A percentile compares a stretch with the other conserved stretches of the same genome.
Evolutionary conservation across 2,888 invertebrate genomes (phyloP).

Genomic region (Bursaphelenchus okinawaensis): DNA sequence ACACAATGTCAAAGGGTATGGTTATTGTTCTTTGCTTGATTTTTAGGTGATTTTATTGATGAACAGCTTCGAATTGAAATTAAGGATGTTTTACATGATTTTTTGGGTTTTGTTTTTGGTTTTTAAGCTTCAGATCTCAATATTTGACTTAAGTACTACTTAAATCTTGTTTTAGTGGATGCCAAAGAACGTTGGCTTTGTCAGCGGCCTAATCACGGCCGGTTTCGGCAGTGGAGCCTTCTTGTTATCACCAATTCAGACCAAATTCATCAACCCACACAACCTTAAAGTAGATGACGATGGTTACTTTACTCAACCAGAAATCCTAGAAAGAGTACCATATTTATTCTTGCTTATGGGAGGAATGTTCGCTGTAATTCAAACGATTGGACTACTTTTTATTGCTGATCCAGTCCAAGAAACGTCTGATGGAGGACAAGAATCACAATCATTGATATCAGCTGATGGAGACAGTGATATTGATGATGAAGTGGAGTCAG

Average conservation of each 20-base stretch:
- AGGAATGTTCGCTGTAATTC: conserved; percentile 38
- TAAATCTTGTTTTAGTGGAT: conserved; percentile 43
- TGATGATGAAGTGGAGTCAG: neutral
- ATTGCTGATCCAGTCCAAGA: conserved; percentile 30
- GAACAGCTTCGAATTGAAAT: neutral
- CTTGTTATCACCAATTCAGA: conserved; percentile 58
- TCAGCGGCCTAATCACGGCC: conserved; percentile 59
- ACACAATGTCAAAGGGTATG: conserved; percentile 49
- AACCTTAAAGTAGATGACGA: conserved; percentile 43
- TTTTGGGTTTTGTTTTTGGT: neutral
- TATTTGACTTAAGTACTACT: no score
- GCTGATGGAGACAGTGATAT: neutral
- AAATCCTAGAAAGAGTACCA: conserved; percentile 50
- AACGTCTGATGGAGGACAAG: neutral
- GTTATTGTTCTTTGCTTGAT: no score
- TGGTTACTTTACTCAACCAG: conserved; percentile 47
- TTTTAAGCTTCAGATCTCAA: no score
- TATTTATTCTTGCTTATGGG: conserved; percentile 49
- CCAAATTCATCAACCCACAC: conserved; percentile 49
- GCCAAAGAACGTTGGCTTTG: conserved; percentile 55
- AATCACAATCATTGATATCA: neutral
- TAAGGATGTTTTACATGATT: no score
- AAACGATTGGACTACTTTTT: conserved; percentile 45
- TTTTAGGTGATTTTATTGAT: neutral
- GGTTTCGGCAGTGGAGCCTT: conserved; percentile 60